Conservation (phyloP, 1,140 invertebrate genomes). For the Patella vulgata region DNA sequence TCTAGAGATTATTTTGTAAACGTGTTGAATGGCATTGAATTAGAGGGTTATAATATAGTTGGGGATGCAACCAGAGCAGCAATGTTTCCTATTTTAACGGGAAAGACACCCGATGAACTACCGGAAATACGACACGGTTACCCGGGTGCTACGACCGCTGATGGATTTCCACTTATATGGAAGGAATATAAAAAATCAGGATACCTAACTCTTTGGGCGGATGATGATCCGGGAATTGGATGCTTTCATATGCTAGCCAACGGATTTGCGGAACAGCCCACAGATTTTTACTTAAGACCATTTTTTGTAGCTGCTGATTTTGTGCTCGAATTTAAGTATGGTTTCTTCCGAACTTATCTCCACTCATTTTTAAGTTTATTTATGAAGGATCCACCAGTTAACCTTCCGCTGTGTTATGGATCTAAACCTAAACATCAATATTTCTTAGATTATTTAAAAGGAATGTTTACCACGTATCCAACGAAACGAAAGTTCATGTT, state of each 20-base stretch:
- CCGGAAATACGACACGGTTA: conserved; percentile 74
- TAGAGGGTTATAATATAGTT: conserved; percentile 90
- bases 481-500: conserved; percentile 83
- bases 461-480: conserved; percentile 74
- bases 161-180: conserved; percentile 76
- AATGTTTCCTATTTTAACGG: conserved; percentile 88
- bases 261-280: conserved; percentile 86
- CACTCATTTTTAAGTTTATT: too few relatives aligned
- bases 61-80: conserved; percentile 95
- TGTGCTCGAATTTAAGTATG: too few relatives aligned
- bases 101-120: conserved; percentile 75
- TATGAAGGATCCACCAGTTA: too few relatives aligned
- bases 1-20: conserved; percentile 81
- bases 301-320: conserved; percentile 77
- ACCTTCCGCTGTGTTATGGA: conserved; percentile 75
- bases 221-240: conserved; percentile 89
- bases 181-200: conserved; percentile 69
- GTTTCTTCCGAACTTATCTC: too few relatives aligned
- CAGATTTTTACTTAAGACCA: conserved; percentile 89
- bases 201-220: conserved; percentile 80
- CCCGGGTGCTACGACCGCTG: conserved; percentile 75
- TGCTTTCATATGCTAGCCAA: conserved; percentile 88
- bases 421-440: conserved; percentile 79
- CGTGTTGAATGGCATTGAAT: conserved; percentile 75
- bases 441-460: conserved; percentile 75